A percentile compares a stretch with the other conserved stretches of the same genome.
Conservation (phyloP, 1,140 invertebrate species). For the Sitobion miscanthi region DNA sequence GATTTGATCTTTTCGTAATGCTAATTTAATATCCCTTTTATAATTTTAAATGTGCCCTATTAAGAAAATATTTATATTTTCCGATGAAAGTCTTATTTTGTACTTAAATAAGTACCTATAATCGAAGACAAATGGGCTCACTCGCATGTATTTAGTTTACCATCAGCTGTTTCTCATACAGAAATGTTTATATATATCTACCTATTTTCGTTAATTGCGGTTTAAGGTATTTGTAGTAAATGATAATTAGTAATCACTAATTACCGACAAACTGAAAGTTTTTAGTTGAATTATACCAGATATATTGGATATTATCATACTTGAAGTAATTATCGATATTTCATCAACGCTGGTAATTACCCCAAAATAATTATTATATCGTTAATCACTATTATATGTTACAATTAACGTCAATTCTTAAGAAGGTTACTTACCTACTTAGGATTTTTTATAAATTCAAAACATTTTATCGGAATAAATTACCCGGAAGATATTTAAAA, state of each 20-base stretch:
- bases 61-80: background rate
- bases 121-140: background rate
- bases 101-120: background rate
- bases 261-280: background rate
- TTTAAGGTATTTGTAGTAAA: no score
- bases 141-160: background rate
- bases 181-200: no score
- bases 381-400: background rate
- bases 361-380: background rate
- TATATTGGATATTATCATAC: background rate
- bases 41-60: background rate
- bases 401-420: background rate
- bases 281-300: background rate
- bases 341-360: background rate
- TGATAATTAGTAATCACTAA: background rate
- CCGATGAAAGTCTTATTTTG: background rate
- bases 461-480: background rate
- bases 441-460: background rate
- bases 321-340: background rate
- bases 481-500: background rate
- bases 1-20: background rate
- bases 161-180: no score
- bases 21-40: background rate
- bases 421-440: background rate
- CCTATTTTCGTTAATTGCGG: no score